Evolutionary conservation across 2,113 vertebrate genomes (phyloP), one percentile per base, ranked within the genome.

Genomic region (Gulo gulo): DNA sequence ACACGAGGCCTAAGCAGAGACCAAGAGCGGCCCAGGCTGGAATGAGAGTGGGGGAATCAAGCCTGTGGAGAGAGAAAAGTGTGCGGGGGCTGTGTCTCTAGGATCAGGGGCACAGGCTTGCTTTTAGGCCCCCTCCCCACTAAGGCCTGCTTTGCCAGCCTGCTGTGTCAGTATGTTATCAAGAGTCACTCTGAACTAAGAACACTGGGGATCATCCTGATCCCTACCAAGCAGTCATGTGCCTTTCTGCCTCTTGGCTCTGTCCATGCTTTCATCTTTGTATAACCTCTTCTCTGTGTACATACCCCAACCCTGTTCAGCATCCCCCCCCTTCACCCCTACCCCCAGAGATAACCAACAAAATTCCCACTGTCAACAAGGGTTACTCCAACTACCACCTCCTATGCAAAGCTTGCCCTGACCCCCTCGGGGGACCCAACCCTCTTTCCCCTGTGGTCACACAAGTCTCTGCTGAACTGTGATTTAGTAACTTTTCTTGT

Each of bases 381-480:
- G 39, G 20, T 83, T 94, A 50, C 55, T n/a, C 39, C 31, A 69
- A 42, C n/a, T 29, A 71, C 36, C n/a, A 39, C 1, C 31, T 57
- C 24, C 4, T 23, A 47, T 1, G 7, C 12, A 88, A 87, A 96
- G 55, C 12, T n/a, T 31, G 21, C 29, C 34, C n/a, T 55, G 50
- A 39, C 1, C 6, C 7, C 16, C 18, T 34, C 7, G 1, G 31
- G 12, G 13, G 16, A 36, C 21, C 8, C 8, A 69, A 6, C 20
- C 23, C 24, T 76, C 36, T 2, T n/a, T 8, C 39, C 7, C 7
- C 39, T n/a, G 6, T 21, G 29, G 18, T 34, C 12, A 8, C 15
- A 10, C 21, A 39, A 4, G 3, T 5, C 5, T 55, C 63, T 5
- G 36, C 36, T 52, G 4, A 21, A 34, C 55, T 12, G 29, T 31